A percentile compares a stretch with the other conserved stretches of the same genome.
These are phyloP conservation scores for Elegia similella DNA, from an alignment of 2,888 invertebrate genomes.

Conservation along the genomic window DNA sequence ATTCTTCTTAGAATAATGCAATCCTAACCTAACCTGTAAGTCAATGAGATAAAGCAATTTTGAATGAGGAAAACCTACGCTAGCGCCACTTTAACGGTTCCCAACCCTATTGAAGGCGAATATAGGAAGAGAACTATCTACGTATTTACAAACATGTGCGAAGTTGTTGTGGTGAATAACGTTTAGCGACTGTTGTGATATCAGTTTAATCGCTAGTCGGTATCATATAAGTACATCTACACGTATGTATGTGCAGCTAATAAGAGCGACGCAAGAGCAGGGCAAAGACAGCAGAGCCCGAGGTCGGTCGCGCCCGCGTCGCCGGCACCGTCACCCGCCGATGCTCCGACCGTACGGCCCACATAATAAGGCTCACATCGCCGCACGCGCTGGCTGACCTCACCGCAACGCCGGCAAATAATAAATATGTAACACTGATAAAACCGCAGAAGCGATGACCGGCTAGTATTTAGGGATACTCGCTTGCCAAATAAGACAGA, in stretches of 20 bases:
- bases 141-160: slow-evolving; percentile 3
- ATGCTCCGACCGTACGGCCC: slow-evolving; percentile 66
- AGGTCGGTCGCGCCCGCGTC: slow-evolving; percentile 60
- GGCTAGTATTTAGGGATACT: slow-evolving; percentile 71
- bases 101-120: background rate
- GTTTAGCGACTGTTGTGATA: slow-evolving; percentile 11
- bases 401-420: slow-evolving; percentile 74
- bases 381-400: slow-evolving; percentile 71
- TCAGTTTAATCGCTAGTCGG: slow-evolving; percentile 23
- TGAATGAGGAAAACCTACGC: background rate
- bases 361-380: slow-evolving; percentile 72
- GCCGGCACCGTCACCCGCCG: slow-evolving; percentile 32
- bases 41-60: no score
- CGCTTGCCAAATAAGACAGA: slow-evolving; percentile 61
- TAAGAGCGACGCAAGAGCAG: slow-evolving; percentile 69
- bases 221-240: slow-evolving; percentile 21
- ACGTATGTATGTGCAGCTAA: slow-evolving; percentile 33
- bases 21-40: no score
- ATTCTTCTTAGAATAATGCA: background rate
- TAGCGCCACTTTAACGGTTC: background rate
- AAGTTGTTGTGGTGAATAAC: slow-evolving; percentile 5
- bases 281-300: slow-evolving; percentile 54
- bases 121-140: background rate
- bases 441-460: slow-evolving; percentile 76
- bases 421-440: slow-evolving; percentile 81